A percentile compares a stretch with the other conserved stretches of the same genome.
phyloP scores from a whole-genome alignment of 2,113 vertebrate species.

The Oxyruncus cristatus region DNA sequence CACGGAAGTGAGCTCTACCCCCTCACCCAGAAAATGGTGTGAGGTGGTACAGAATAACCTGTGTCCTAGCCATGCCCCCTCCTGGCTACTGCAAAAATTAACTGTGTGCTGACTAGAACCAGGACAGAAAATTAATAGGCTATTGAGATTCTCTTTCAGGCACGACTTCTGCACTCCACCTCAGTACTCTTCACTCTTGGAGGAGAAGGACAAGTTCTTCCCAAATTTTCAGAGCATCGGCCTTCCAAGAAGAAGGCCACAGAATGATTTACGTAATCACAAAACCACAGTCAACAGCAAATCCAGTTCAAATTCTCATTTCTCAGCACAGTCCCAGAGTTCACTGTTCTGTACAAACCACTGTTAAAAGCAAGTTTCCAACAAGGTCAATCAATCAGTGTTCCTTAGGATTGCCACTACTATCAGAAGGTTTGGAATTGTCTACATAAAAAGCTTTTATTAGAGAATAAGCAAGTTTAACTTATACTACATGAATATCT shows the following conservation, averaged over 20 bases:
- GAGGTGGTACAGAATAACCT: background rate
- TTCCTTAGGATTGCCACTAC: background rate
- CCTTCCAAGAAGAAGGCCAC: background rate
- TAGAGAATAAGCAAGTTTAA: background rate
- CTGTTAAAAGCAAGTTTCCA: background rate
- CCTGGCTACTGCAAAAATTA: background rate
- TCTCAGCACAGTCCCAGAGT: background rate
- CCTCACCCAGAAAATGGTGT: background rate
- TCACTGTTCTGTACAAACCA: background rate
- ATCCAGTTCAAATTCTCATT: background rate
- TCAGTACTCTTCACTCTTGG: background rate
- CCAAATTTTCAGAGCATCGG: background rate
- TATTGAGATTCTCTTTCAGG: background rate
- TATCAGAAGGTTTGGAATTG: background rate
- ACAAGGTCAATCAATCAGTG: background rate
- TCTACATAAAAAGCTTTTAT: background rate
- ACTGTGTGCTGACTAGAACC: background rate
- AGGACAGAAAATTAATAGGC: background rate
- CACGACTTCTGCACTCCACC: background rate
- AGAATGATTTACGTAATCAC: background rate
- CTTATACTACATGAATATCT: background rate
- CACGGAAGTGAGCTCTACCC: rapidly evolving
- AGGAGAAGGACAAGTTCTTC: background rate
- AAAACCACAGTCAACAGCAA: background rate
- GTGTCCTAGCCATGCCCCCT: background rate